Percentiles rank a stretch among this genome's conserved stretches.
Conservation (phyloP, 1,140 invertebrate genomes). For the Aphis gossypii region DNA sequence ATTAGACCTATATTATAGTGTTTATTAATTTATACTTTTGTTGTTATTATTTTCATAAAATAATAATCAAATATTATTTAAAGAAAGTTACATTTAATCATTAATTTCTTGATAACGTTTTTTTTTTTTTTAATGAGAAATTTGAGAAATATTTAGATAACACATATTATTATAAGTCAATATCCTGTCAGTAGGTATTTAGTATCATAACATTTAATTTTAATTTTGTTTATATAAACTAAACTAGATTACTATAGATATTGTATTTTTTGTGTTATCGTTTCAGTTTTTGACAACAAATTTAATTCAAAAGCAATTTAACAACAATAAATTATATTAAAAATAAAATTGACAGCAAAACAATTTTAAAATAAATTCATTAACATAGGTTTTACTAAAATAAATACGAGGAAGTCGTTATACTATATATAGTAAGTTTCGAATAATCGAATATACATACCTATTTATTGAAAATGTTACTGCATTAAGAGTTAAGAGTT, state of each 20-base stretch:
- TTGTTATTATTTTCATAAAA: neutral
- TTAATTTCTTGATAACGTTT: neutral
- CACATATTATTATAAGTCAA: neutral
- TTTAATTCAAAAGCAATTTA: neutral
- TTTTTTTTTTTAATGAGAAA: neutral
- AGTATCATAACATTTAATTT: neutral
- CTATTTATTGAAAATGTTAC: too few species aligned
- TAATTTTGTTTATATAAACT: neutral
- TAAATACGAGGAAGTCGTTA: neutral
- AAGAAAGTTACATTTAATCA: neutral
- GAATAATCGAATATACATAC: too few species aligned
- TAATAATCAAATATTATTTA: constrained; percentile 7
- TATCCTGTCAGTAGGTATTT: neutral
- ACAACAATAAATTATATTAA: neutral
- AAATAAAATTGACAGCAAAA: neutral
- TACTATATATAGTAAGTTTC: neutral
- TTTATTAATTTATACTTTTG: neutral
- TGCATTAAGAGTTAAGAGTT: too few species aligned
- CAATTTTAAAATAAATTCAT: neutral
- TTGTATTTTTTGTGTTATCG: neutral
- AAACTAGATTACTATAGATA: neutral
- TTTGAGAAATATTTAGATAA: constrained; percentile 10
- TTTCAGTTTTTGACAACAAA: constrained; percentile 3
- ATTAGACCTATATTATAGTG: neutral
- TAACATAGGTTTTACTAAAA: neutral